Evolutionary conservation across 1,140 invertebrate genomes (phyloP).

Genomic region (Drosophila aff.): DNA sequence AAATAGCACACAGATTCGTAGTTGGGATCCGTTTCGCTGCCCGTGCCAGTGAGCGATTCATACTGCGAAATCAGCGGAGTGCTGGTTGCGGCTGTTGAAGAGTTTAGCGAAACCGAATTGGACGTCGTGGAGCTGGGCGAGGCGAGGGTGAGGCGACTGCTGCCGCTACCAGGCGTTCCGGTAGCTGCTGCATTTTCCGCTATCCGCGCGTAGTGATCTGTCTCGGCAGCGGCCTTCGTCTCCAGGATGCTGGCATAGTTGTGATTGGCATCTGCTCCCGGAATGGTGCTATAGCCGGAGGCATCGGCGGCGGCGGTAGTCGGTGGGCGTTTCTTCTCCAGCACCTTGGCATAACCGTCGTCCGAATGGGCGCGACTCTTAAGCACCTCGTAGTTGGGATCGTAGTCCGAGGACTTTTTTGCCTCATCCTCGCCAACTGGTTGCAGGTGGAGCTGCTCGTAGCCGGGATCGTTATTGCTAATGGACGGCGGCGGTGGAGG

Average conservation of each 20-base stretch:
- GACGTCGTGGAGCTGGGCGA: constrained; percentile 57
- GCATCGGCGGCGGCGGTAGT: constrained; percentile 48
- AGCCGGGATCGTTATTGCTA: constrained; percentile 87
- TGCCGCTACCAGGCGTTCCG: constrained; percentile 32
- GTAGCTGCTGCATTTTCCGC: constrained; percentile 51
- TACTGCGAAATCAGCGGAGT: constrained; percentile 86
- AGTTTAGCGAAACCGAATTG: constrained; percentile 51
- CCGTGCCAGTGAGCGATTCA: constrained; percentile 90
- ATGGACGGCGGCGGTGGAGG: constrained; percentile 18
- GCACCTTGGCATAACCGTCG: constrained; percentile 85
- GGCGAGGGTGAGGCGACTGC: constrained; percentile 45
- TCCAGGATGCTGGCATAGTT: constrained; percentile 84
- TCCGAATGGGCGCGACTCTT: constrained; percentile 82
- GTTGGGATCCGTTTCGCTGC: constrained; percentile 90
- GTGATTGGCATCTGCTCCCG: constrained; percentile 77
- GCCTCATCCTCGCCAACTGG: constrained; percentile 57
- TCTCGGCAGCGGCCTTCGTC: constrained; percentile 62
- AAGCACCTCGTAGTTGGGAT: constrained; percentile 91
- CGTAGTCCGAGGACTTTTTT: constrained; percentile 85
- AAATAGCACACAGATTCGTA: constrained; percentile 89
- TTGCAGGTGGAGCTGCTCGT: constrained; percentile 86
- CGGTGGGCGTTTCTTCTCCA: constrained; percentile 71
- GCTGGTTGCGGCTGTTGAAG: constrained; percentile 67
- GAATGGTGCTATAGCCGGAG: constrained; percentile 79
- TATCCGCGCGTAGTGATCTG: constrained; percentile 79